These are phyloP conservation scores for Bedellia somnulentella DNA, from an alignment of 2,888 invertebrate species.

Conservation along the genomic window DNA sequence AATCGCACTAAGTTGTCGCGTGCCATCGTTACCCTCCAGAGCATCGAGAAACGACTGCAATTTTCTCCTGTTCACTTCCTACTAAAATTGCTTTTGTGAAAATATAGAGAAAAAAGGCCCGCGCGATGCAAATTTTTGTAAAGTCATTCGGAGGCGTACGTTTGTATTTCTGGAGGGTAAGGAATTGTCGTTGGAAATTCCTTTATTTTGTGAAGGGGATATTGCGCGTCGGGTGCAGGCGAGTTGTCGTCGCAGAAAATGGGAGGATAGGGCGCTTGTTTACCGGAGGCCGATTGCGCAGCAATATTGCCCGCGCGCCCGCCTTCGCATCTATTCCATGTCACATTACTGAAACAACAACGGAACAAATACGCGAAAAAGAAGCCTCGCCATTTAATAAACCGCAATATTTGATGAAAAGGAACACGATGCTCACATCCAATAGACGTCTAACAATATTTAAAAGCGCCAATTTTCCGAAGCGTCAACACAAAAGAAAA, in stretches of 20 bases:
- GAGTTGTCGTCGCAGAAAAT: constrained; percentile 24
- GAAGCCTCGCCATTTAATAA: background rate
- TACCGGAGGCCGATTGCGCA: constrained; percentile 22
- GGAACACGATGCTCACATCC: too few relatives aligned
- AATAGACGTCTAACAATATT: background rate
- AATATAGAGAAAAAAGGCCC: constrained; percentile 36
- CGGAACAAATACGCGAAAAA: constrained; percentile 7
- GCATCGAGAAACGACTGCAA: constrained; percentile 43
- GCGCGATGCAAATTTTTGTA: constrained; percentile 57
- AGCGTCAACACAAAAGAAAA: background rate
- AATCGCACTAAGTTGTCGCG: constrained; percentile 42
- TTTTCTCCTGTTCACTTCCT: constrained; percentile 49
- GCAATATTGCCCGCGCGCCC: constrained; percentile 29
- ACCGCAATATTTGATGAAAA: background rate
- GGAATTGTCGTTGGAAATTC: constrained; percentile 53
- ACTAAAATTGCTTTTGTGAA: constrained; percentile 59
- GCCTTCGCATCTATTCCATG: constrained; percentile 20
- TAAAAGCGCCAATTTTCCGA: background rate
- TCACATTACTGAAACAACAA: constrained; percentile 2
- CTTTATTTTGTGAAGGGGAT: constrained; percentile 57
- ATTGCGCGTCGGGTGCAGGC: constrained; percentile 56
- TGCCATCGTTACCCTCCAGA: constrained; percentile 32
- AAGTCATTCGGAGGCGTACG: constrained; percentile 57
- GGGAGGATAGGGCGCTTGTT: constrained; percentile 35
- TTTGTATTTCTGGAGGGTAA: constrained; percentile 58